Evolutionary conservation across 2,888 invertebrate genomes (phyloP).

Genomic region (Aphodius granarius): DNA sequence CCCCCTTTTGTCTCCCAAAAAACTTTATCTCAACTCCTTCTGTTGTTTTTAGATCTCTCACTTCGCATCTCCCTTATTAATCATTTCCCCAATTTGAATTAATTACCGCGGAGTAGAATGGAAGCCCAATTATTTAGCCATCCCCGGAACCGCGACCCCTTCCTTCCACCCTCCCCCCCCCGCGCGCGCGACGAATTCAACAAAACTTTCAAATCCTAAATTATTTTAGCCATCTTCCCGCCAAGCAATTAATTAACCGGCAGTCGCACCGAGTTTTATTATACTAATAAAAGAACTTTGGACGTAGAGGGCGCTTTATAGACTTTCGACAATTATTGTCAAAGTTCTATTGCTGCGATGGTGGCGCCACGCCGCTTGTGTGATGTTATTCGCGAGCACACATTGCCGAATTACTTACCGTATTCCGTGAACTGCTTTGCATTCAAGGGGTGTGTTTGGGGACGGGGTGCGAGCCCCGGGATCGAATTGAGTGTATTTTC

Average conservation of each 20-base stretch:
- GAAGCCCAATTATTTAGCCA: background rate
- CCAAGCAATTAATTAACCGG: background rate
- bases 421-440: background rate
- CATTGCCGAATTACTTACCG: background rate
- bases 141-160: background rate
- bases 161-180: background rate
- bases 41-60: background rate
- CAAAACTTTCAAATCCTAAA: background rate
- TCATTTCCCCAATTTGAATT: background rate
- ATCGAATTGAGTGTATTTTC: constrained; percentile 13
- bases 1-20: constrained; percentile 34
- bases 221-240: background rate
- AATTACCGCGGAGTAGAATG: background rate
- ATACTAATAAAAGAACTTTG: background rate
- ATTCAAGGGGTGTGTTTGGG: background rate
- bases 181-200: background rate
- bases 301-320: background rate
- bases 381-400: background rate
- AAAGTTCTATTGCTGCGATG: background rate
- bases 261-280: background rate
- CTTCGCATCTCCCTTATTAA: background rate
- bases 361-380: background rate
- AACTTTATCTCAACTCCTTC: constrained; percentile 6
- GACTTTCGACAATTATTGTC: background rate
- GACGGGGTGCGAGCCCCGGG: background rate